Evolutionary conservation across 1,140 invertebrate genomes (phyloP).

Genomic region (Pemphigus obesinymphae): DNA sequence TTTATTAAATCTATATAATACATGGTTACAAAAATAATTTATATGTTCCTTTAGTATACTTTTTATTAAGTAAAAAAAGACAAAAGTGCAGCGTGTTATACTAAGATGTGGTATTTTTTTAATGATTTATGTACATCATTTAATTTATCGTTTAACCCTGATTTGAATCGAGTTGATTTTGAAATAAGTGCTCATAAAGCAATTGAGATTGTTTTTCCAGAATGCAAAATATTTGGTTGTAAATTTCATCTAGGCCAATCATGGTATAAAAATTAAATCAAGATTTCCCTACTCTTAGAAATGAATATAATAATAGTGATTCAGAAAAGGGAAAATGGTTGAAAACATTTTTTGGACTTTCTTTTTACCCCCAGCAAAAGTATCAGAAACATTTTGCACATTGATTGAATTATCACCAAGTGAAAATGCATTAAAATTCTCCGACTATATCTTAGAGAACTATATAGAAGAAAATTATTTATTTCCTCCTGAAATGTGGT

Average conservation of each 20-base stretch:
- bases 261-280: too few species aligned
- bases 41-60: not conserved
- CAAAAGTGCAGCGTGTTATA: too few species aligned
- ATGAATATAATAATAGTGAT: too few species aligned
- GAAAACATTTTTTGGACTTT: not conserved
- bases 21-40: not conserved
- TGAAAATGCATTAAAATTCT: not conserved
- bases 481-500: constrained; percentile 13
- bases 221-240: too few species aligned
- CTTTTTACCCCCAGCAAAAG: not conserved
- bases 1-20: not conserved
- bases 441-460: not conserved
- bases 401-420: too few species aligned
- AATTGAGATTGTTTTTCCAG: too few species aligned
- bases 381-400: too few species aligned
- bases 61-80: not conserved
- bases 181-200: too few species aligned
- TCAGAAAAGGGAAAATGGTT: too few species aligned
- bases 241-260: too few species aligned
- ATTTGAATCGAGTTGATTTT: not conserved
- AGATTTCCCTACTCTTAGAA: too few species aligned
- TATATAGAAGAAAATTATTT: not conserved
- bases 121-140: not conserved
- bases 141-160: not conserved
- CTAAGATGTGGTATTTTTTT: not conserved